phyloP scores from a whole-genome alignment of 2,797 vertebrate species.

The Ceyx erithaca region DNA sequence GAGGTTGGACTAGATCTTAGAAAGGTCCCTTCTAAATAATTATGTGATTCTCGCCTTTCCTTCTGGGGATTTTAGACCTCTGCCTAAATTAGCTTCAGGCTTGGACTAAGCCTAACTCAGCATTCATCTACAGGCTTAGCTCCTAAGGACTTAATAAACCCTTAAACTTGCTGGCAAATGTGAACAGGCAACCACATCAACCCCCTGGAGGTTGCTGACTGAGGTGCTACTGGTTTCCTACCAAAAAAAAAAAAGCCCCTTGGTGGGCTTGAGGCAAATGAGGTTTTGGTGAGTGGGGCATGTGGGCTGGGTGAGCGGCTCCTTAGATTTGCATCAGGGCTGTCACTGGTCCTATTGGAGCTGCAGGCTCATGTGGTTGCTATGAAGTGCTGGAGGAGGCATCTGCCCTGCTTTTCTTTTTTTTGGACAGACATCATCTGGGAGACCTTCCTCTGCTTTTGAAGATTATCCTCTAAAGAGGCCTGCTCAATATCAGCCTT shows the following conservation, averaged over 20 bases:
- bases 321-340: not conserved
- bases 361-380: not conserved
- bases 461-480: not conserved
- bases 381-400: not conserved
- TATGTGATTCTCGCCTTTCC: not conserved
- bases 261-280: not conserved
- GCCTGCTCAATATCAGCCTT: not conserved
- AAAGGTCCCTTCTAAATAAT: no score
- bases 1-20: no score
- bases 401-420: not conserved
- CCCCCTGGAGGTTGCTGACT: not conserved
- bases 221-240: not conserved
- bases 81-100: not conserved
- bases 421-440: not conserved
- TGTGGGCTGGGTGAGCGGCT: not conserved
- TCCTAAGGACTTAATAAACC: not conserved
- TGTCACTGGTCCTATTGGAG: not conserved
- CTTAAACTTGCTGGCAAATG: rapidly evolving
- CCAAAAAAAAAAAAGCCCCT: not conserved
- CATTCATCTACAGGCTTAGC: not conserved
- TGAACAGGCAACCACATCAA: not conserved
- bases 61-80: not conserved
- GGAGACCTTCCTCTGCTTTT: not conserved
- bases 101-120: not conserved
- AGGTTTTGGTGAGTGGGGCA: not conserved